Base-by-base conservation (phyloP, 2,888 invertebrate species). In the Disparrhopalites patrizii region DNA sequence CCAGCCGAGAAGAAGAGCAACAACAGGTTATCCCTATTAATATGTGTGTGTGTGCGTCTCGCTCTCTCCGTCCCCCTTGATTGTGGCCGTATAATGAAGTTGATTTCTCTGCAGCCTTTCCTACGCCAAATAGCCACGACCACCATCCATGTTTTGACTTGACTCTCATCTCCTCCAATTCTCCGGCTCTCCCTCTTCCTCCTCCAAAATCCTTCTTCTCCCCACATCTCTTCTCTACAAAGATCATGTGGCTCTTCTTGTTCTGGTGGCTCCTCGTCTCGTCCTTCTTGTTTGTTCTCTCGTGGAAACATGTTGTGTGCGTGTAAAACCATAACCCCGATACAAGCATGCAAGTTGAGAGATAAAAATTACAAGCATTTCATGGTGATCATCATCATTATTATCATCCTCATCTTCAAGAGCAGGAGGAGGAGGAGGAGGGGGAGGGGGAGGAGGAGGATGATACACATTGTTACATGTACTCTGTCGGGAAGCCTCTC, bases 111-210 rank as follows among this genome's bases (percentile, higher is more conserved):
- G 36, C 15, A 36, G 36, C 15, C 36, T 3, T 47, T 23, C 23
- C 23, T 20, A 23, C 25, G 20, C 20, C 47, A 47, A 18, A 25
- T 23, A 23, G 23, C n/a, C 25, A 47, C 23, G 47, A 47, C 47
- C 47, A 47, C 47, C 47, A 47, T 47, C 47, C 47, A 47, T 47
- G 47, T 47, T 47, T 47, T 47, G 25, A 25, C 23, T 47, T 20
- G 20, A 18, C 5, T 43, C 20, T 43, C 4, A 5, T 43, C 7
- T n/a, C 43, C n/a, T n/a, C 7, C 43, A 43, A n/a, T n/a, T n/a
- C n/a, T n/a, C n/a, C n/a, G n/a, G n/a, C n/a, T n/a, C n/a, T n/a
- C n/a, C n/a, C n/a, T n/a, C n/a, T n/a, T n/a, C n/a, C n/a, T n/a
- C n/a, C n/a, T n/a, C n/a, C 43, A 43, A 20, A n/a, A 18, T 43